A percentile compares a stretch with the other conserved stretches of the same genome.
phyloP scores from a whole-genome alignment of 2,888 invertebrate species.

The Oxytorus armatus region DNA sequence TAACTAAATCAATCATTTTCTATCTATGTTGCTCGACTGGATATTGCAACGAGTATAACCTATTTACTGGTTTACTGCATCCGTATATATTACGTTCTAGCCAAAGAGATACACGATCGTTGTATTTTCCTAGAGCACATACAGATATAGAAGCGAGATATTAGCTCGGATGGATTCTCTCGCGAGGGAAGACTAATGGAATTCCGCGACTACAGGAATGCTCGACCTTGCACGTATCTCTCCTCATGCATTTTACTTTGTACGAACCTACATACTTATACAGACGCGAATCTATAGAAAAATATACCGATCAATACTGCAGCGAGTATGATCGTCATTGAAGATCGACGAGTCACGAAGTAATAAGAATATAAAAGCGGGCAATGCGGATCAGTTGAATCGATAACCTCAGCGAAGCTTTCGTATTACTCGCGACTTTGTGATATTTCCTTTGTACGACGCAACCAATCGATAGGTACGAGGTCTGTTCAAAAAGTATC shows the following conservation, averaged over 20 bases:
- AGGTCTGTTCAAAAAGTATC: too few relatives aligned
- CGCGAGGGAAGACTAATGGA: conserved; percentile 57
- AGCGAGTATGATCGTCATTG: background rate
- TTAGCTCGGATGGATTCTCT: conserved; percentile 10
- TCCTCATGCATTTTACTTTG: conserved; percentile 20
- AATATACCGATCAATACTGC: background rate
- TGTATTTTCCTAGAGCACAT: conserved; percentile 22
- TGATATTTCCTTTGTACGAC: conserved; percentile 7
- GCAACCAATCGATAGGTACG: too few relatives aligned
- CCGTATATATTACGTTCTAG: conserved; percentile 2
- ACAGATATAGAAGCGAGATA: conserved; percentile 2
- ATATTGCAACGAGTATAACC: conserved; percentile 7
- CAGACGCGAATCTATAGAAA: background rate
- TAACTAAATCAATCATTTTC: conserved; percentile 26
- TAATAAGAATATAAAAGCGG: conserved; percentile 21
- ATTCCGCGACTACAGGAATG: conserved; percentile 49
- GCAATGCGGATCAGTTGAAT: conserved; percentile 31
- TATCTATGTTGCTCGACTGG: conserved; percentile 10
- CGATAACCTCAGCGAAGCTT: background rate
- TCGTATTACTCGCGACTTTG: background rate
- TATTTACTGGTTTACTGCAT: conserved; percentile 8
- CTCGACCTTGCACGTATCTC: conserved; percentile 46
- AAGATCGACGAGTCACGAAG: conserved; percentile 9
- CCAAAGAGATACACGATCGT: conserved; percentile 9
- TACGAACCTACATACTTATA: background rate